These are phyloP conservation scores for Aepyceros melampus DNA, from an alignment of 2,113 vertebrate genomes.

Conservation along the genomic window DNA sequence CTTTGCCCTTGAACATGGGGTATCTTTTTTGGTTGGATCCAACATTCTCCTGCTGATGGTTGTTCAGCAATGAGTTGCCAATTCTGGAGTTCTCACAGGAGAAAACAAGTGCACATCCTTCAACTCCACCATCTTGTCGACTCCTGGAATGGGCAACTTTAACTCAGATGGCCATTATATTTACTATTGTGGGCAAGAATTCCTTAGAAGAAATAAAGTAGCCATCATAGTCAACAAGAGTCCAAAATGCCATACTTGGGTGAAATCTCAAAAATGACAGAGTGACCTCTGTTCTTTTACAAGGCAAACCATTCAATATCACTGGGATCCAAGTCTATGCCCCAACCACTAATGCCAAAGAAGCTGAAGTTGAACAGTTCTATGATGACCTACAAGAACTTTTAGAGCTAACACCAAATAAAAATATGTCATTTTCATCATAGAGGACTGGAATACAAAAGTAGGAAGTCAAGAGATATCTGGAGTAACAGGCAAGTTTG, in stretches of 20 bases:
- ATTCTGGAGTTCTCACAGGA: not conserved
- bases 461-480: not conserved
- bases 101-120: fast-evolving
- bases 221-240: not conserved
- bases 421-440: not conserved
- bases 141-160: not conserved
- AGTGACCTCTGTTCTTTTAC: not conserved
- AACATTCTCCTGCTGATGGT: not conserved
- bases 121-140: fast-evolving
- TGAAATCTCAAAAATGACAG: not conserved
- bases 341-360: not conserved
- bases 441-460: not conserved
- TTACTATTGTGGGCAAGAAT: not conserved
- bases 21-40: not conserved
- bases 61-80: not conserved
- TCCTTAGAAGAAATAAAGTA: not conserved
- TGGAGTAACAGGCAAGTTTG: not conserved
- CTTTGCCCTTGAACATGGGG: not conserved
- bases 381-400: not conserved
- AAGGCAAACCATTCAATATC: not conserved
- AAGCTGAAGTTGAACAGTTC: not conserved
- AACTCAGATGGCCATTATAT: not conserved
- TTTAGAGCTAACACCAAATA: not conserved
- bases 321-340: not conserved
- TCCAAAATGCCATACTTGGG: not conserved